phyloP scores from a whole-genome alignment of 2,113 vertebrate species.

The Paracanthobrama guichenoti region DNA sequence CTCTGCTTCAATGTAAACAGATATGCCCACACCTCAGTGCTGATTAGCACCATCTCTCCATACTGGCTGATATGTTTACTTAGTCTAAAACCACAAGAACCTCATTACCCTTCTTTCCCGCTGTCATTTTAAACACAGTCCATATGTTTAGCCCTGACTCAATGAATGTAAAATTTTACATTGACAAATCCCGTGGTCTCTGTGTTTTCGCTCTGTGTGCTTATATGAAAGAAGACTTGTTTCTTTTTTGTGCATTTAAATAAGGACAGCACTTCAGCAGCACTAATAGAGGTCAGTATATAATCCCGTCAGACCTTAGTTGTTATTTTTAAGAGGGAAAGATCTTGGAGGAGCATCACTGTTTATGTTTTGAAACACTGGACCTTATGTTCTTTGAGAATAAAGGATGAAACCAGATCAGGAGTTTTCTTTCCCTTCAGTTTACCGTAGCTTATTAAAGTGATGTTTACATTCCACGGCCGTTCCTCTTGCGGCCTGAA shows the following conservation, averaged over 20 bases:
- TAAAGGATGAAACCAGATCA: neutral
- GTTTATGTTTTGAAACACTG: slow-evolving; percentile 33
- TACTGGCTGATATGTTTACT: slow-evolving; percentile 10
- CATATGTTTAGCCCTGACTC: slow-evolving; percentile 43
- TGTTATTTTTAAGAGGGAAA: slow-evolving; percentile 33
- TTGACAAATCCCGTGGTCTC: slow-evolving; percentile 65
- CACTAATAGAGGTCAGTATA: slow-evolving; percentile 41
- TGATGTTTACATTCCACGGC: neutral
- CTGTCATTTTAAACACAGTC: slow-evolving; percentile 62
- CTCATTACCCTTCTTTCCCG: slow-evolving; percentile 59
- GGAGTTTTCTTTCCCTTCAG: neutral
- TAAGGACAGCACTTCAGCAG: slow-evolving; percentile 58
- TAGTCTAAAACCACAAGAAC: slow-evolving; percentile 53
- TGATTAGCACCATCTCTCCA: slow-evolving; percentile 59
- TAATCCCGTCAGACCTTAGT: slow-evolving; percentile 23
- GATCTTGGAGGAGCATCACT: slow-evolving; percentile 47
- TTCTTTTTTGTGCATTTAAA: slow-evolving; percentile 66
- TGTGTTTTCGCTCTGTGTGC: slow-evolving; percentile 16
- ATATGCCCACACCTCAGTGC: slow-evolving; percentile 61
- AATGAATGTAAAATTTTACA: slow-evolving; percentile 64
- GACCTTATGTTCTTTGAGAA: slow-evolving; percentile 20
- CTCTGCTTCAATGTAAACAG: slow-evolving; percentile 52
- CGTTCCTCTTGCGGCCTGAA: slow-evolving; percentile 34
- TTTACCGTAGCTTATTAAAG: slow-evolving; percentile 33
- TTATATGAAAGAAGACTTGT: slow-evolving; percentile 59